Conservation (phyloP, 23 tunicate species). For the Trididemnum nubilum region DNA sequence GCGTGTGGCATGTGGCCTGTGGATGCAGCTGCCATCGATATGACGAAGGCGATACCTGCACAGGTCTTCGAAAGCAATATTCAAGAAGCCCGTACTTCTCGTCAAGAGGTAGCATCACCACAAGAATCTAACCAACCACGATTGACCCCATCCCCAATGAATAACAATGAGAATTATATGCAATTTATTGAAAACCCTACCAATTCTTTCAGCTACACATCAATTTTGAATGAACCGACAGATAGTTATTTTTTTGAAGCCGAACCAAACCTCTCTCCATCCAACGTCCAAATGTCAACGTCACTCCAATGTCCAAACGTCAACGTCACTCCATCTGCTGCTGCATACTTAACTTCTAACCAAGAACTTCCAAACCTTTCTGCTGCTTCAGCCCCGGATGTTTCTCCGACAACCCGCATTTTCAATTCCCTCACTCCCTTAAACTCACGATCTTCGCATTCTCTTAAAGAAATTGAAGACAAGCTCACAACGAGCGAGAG, state of each 20-base stretch:
- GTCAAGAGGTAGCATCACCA: neutral
- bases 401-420: neutral
- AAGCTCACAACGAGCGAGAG: neutral
- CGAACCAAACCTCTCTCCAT: neutral
- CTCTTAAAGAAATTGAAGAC: neutral
- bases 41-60: neutral
- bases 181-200: neutral
- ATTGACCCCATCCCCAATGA: neutral
- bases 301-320: neutral
- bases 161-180: neutral
- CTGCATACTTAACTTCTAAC: neutral
- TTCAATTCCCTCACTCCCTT: neutral
- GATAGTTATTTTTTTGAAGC: neutral
- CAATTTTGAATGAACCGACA: neutral
- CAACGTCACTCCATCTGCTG: neutral
- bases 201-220: neutral
- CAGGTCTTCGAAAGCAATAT: neutral
- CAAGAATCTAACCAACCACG: no score
- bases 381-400: neutral
- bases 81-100: neutral
- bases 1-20: conserved; percentile 10
- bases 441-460: neutral
- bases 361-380: no score
- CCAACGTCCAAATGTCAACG: neutral
- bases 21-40: conserved; percentile 12